A percentile compares a stretch with the other conserved stretches of the same genome.
Conservation (phyloP, 2,797 vertebrate species). For the Distichodus sexfasciatus region DNA sequence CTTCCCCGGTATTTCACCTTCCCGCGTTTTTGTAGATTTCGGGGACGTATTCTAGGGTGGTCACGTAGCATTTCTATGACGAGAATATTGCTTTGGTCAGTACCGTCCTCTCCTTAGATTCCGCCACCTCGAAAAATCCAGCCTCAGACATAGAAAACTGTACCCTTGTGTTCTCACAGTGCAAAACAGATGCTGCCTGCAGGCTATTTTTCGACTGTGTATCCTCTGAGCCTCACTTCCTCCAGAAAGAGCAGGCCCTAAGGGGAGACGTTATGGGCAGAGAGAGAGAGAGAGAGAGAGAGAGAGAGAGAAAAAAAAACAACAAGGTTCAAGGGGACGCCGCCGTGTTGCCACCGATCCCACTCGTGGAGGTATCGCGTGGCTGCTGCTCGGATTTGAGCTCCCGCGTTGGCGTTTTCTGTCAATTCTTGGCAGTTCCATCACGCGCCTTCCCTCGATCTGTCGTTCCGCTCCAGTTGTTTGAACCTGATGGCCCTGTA, state of each 20-base stretch:
- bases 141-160: not conserved
- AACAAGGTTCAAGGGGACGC: not conserved
- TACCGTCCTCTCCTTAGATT: not conserved
- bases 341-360: not conserved
- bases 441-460: not conserved
- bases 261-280: conserved; percentile 12
- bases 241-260: conserved; percentile 8
- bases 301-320: not conserved
- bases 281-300: not conserved
- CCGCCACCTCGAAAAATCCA: not conserved
- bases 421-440: not conserved
- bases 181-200: conserved; percentile 7
- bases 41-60: too few relatives aligned
- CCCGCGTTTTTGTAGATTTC: too few relatives aligned
- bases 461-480: not conserved
- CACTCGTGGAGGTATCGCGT: too few relatives aligned
- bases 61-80: too few relatives aligned
- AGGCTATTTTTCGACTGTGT: not conserved
- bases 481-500: not conserved
- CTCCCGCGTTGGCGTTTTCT: not conserved
- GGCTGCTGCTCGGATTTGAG: not conserved
- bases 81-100: conserved; percentile 3
- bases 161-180: too few relatives aligned
- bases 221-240: not conserved
- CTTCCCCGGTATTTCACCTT: not conserved